phyloP scores from a whole-genome alignment of 2,888 invertebrate genomes.

The Leptopterna dolabrata region DNA sequence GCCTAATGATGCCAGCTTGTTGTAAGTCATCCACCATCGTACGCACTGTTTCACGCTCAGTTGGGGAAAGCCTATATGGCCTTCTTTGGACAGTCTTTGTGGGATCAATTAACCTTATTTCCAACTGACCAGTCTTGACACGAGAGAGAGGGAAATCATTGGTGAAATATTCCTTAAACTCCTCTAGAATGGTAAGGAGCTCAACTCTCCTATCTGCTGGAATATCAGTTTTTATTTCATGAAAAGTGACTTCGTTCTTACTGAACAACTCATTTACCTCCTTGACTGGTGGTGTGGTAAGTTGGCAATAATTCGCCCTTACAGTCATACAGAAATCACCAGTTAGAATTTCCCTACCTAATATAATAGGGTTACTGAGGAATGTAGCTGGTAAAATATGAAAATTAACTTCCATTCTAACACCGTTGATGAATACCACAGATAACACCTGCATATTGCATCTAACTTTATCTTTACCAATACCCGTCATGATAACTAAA shows the following conservation, averaged over 20 bases:
- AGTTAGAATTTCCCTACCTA: background rate
- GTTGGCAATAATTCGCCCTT: too few relatives aligned
- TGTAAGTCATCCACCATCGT: background rate
- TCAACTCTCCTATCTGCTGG: background rate
- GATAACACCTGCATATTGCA: background rate
- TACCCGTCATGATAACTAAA: background rate
- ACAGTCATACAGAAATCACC: too few relatives aligned
- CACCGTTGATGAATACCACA: background rate
- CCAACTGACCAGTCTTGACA: constrained; percentile 1
- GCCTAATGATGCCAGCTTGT: constrained; percentile 10
- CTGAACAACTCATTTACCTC: too few relatives aligned
- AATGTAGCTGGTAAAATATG: constrained; percentile 2
- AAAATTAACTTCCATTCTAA: background rate
- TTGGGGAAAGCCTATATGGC: constrained; percentile 9
- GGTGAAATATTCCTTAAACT: background rate
- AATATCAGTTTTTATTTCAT: too few relatives aligned
- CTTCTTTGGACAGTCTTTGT: background rate
- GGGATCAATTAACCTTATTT: constrained; percentile 8
- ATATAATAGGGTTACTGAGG: too few relatives aligned
- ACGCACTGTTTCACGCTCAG: background rate
- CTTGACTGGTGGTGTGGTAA: too few relatives aligned
- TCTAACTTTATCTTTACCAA: background rate
- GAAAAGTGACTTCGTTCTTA: too few relatives aligned
- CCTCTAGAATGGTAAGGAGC: background rate
- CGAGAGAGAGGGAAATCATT: background rate